Evolutionary conservation across 2,113 vertebrate species (phyloP), one percentile per base, ranked within the genome.

Genomic region (Antennarius striatus): DNA sequence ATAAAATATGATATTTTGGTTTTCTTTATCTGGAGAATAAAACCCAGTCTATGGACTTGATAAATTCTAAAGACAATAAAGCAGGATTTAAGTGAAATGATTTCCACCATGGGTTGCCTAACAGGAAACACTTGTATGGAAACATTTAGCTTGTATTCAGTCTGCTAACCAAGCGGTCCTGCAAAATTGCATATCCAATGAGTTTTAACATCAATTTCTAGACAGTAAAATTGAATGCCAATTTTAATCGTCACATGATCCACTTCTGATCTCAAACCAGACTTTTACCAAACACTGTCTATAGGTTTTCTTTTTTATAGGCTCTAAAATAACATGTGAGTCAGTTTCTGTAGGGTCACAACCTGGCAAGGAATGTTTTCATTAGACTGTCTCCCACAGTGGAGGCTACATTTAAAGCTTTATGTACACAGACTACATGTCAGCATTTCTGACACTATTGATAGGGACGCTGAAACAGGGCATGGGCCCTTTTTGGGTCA

Each of bases 361-460:
- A 66, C 47, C 56, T 46, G 65, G 61, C 30, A 5, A 16, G 75
- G 77, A 83, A 88, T 87, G 86, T 88, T 89, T 87, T 84, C 71
- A 30, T 72, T 84, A 62, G 77, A 57, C 51, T 13, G 52, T 61
- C 79, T 89, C 87, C 80, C 86, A 86, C 49, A 62, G 77, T 9
- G 14, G 36, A n/a, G 45, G 60, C 51, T 73, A 61, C 70, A 75
- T 89, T 85, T 85, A 87, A 88, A 67, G 55, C 36, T 71, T 59
- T 57, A 43, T 39, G 52, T 45, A 57, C 75, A 79, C 74, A 71
- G 14, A 45, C 51, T 69, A 73, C 28, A 30, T 74, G 72, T 68
- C 78, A 75, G 78, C 68, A 32, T 56, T 65, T 71, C 39, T 77
- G 4, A 71, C 80, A 64, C 49, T 12, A 56, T 22, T n/a, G 71